Evolutionary conservation across 2,888 invertebrate genomes (phyloP).

Genomic region (Drosophila conformis): DNA sequence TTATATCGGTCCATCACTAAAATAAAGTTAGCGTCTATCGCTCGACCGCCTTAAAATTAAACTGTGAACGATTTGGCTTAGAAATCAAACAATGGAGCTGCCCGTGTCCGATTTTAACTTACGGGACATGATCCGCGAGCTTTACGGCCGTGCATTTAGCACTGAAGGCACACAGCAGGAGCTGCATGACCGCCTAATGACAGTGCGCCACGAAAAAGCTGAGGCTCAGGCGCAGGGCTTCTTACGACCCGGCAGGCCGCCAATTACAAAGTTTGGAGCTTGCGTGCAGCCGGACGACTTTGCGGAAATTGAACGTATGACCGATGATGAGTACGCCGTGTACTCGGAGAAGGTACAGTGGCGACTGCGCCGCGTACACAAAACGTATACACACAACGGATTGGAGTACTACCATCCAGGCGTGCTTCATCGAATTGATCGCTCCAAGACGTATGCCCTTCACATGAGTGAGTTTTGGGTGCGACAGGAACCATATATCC

Average conservation of each 20-base stretch:
- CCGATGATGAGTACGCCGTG: conserved; percentile 32
- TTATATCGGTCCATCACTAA: conserved; percentile 8
- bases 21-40: conserved; percentile 5
- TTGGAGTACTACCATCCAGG: conserved; percentile 51
- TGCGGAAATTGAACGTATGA: conserved; percentile 35
- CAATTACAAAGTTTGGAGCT: conserved; percentile 34
- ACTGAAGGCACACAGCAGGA: conserved; percentile 33
- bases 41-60: conserved; percentile 7
- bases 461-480: conserved; percentile 50
- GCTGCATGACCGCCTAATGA: conserved; percentile 28
- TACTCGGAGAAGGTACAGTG: conserved; percentile 35
- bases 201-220: conserved; percentile 38
- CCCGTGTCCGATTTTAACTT: conserved; percentile 38
- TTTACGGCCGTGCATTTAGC: conserved; percentile 33
- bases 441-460: conserved; percentile 31
- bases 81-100: conserved; percentile 34
- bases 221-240: conserved; percentile 51
- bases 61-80: conserved; percentile 1
- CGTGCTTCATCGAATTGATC: conserved; percentile 49
- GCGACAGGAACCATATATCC: conserved; percentile 40
- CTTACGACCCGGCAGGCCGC: conserved; percentile 39
- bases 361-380: conserved; percentile 37
- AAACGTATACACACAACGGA: conserved; percentile 3
- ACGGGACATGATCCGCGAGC: conserved; percentile 41
- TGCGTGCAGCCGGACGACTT: conserved; percentile 50